Base-by-base conservation (phyloP, 2,888 invertebrate genomes). In the Euplagia quadripunctaria region DNA sequence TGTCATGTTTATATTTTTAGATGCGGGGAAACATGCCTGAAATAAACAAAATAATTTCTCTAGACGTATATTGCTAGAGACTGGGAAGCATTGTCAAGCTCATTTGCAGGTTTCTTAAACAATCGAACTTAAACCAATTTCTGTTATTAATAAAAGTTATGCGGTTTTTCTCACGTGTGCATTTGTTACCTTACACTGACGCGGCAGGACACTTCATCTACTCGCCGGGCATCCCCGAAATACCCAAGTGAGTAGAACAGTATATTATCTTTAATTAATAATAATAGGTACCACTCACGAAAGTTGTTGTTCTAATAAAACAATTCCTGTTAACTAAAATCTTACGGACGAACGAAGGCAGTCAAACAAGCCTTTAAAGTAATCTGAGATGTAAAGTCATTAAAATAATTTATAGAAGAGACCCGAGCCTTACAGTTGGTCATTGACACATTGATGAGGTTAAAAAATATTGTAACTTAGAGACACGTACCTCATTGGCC, bases 401-500 rank as follows among this genome's bases (percentile, higher is more conserved):
- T 31, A 1, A 31, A 31, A 31, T 31, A 1, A 31, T 31, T 31
- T 31, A 31, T 1, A 31, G 31, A 31, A n/a, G n/a, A n/a, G n/a
- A n/a, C n/a, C n/a, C 31, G 2, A 31, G 2, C 31, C 31, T 31
- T 31, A 31, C 31, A 31, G 1, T 55, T 55, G 20, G 20, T 9
- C n/a, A 20, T 20, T 20, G 11, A 9, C 8, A 49, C n/a, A 11
- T 61, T 31, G 31, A 20, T 31, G 20, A 61, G 20, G 14, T 5
- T 5, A 61, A 61, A 61, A 31, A 12, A 6, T 14, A 61, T 14
- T 31, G 12, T 31, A 31, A 7, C 20, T 31, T 7, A 12, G 0
- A 31, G 31, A 31, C 68, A 81, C 80, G 74, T 74, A 95, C 95
- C 90, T 92, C 92, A 71, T 79, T 91, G 61, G 93, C 88, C 90